Base-by-base conservation (phyloP, 37 sponge, comb jelly and placozoan genomes). In the Crambe crambe region DNA sequence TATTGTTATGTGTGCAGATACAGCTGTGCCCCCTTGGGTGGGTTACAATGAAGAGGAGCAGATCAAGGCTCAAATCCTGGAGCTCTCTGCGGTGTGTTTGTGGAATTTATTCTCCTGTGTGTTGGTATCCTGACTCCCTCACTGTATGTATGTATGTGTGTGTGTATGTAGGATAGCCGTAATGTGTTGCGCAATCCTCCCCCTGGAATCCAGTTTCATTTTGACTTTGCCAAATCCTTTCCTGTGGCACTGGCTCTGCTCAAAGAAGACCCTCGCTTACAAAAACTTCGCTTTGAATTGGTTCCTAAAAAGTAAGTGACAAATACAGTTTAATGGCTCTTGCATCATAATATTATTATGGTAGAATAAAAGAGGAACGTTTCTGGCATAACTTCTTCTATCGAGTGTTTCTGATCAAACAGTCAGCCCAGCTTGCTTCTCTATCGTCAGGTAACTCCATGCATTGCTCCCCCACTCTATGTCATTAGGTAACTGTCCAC, bases 381-480 rank as follows among this genome's bases (percentile, higher is more conserved):
- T 98, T 98, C 75, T 98, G 99, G 99, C 82, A 92, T 25, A 98
- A 98, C 77, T 95, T 91, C 72, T 96, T 98, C 86, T 98, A 98
- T 73, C 90, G 99, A 40, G 94, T 98, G 22, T 94, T 92, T 40
- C 84, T 98, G 18, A 89, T 96, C 73, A 98, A 98, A 63, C 99
- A 98, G 74, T 90, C 94, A n/a, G 65, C 89, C 0, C 99, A 98
- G 40, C 82, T 87, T 42, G 44, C 88, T 9, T 41, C 82, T 26
- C 72, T 87, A 17, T n/a, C 42, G 4, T 42, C 71, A 42, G 71
- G 41, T 42, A n/a, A n/a, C n/a, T n/a, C n/a, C 26, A 62, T n/a
- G n/a, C 15, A 29, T 30, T 8, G 15, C 26, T 8, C 26, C 63
- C n/a, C 63, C 31, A 30, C 63, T 62, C n/a, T 44, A 9, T 74